Evolutionary conservation across 1,140 invertebrate species (phyloP).

Genomic region (Sinonovacula constricta): DNA sequence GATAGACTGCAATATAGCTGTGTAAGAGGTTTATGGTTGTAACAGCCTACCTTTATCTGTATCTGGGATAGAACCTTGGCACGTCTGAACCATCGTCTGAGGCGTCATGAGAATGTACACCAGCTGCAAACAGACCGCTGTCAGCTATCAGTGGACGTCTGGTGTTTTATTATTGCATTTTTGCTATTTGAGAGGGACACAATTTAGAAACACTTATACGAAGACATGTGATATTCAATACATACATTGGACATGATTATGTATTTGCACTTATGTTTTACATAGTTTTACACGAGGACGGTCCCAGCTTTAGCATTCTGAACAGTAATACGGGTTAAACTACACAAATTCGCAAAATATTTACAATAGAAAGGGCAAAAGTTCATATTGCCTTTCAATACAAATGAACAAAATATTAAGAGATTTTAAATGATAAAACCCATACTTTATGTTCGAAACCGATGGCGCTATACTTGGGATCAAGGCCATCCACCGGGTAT

Average conservation of each 20-base stretch:
- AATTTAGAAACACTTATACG: too few species aligned
- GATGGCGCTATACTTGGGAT: neutral
- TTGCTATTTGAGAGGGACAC: too few species aligned
- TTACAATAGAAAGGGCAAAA: neutral
- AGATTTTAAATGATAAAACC: neutral
- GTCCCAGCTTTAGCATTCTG: too few species aligned
- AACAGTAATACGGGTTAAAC: too few species aligned
- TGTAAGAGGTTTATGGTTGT: too few species aligned
- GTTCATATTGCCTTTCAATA: neutral
- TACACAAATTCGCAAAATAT: neutral
- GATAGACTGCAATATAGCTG: too few species aligned
- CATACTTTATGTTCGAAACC: slow-evolving; percentile 24
- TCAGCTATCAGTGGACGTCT: too few species aligned
- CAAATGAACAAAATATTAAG: neutral
- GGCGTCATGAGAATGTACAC: slow-evolving; percentile 20
- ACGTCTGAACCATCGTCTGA: slow-evolving; percentile 26
- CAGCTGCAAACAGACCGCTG: too few species aligned
- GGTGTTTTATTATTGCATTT: too few species aligned
- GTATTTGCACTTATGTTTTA: neutral
- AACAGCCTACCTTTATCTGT: slow-evolving; percentile 20
- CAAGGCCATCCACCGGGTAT: slow-evolving; percentile 11
- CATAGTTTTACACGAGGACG: too few species aligned
- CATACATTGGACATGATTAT: too few species aligned
- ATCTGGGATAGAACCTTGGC: slow-evolving; percentile 24
- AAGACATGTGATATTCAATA: too few species aligned